phyloP scores from a whole-genome alignment of 2,888 invertebrate genomes.

The Troilus luridus region DNA sequence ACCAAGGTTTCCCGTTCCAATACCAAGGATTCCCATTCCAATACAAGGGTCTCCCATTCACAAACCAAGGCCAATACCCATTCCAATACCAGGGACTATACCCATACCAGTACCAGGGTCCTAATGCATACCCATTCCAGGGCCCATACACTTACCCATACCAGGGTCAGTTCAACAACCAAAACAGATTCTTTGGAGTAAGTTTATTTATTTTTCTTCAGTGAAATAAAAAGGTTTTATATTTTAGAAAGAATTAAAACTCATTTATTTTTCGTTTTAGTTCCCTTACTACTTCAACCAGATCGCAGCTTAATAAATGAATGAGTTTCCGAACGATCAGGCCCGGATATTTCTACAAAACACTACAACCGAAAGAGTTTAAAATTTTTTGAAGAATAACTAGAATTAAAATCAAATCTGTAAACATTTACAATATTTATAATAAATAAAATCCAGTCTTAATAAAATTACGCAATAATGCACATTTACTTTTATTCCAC shows the following conservation, averaged over 20 bases:
- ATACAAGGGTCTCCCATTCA: not conserved
- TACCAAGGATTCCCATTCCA: conserved; percentile 7
- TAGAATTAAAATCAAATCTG: too few species aligned
- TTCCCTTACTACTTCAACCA: conserved; percentile 26
- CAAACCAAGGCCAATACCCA: not conserved
- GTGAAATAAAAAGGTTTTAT: not conserved
- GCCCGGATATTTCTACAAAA: not conserved
- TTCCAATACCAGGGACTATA: not conserved
- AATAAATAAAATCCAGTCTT: too few species aligned
- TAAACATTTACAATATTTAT: too few species aligned
- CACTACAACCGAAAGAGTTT: not conserved
- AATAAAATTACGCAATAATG: too few species aligned
- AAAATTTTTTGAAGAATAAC: not conserved
- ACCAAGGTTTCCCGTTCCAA: not conserved
- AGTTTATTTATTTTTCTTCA: not conserved
- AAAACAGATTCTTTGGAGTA: conserved; percentile 3
- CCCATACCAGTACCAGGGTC: conserved; percentile 23
- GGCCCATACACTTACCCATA: not conserved
- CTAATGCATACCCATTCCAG: not conserved
- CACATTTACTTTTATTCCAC: too few species aligned
- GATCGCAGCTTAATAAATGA: not conserved
- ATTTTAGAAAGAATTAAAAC: not conserved
- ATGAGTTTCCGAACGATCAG: not conserved
- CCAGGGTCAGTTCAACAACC: conserved; percentile 11
- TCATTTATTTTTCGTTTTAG: not conserved